Evolutionary conservation across 2,888 invertebrate species (phyloP).

Genomic region (Heliconius erato): DNA sequence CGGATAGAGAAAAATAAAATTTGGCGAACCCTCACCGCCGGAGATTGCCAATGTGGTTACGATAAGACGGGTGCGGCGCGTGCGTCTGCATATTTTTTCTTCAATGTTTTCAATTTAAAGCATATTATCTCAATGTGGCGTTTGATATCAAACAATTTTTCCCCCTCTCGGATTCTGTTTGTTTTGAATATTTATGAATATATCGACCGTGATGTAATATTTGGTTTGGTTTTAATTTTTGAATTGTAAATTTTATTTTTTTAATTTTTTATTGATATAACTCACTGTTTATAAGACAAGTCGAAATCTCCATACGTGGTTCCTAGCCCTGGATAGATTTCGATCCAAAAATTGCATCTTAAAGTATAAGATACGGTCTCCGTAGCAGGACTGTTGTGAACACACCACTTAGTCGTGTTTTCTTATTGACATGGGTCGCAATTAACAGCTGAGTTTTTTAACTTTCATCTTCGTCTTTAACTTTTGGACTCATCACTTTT

Average conservation of each 20-base stretch:
- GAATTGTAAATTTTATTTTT: neutral
- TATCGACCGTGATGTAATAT: slow-evolving; percentile 26
- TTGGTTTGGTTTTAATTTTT: slow-evolving; percentile 2
- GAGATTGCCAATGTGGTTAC: slow-evolving; percentile 66
- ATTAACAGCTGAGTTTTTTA: too few species aligned
- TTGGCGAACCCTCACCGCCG: slow-evolving; percentile 58
- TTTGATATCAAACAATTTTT: slow-evolving; percentile 57
- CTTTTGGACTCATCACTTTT: too few species aligned
- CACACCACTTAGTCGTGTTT: too few species aligned
- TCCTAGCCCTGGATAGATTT: too few species aligned
- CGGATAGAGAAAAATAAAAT: slow-evolving; percentile 59
- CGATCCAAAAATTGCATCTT: too few species aligned
- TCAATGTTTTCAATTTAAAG: slow-evolving; percentile 66
- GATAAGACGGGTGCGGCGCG: slow-evolving; percentile 66
- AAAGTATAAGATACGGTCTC: too few species aligned
- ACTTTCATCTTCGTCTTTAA: too few species aligned
- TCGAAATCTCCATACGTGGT: too few species aligned
- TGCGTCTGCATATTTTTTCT: slow-evolving; percentile 73
- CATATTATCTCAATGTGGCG: slow-evolving; percentile 52
- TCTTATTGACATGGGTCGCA: too few species aligned
- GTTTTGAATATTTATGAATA: slow-evolving; percentile 42
- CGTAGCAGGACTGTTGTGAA: too few species aligned
- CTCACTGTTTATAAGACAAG: too few species aligned
- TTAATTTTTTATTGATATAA: neutral
- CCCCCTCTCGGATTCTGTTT: slow-evolving; percentile 30